These are phyloP conservation scores for Dascyllus trimaculatus DNA, from an alignment of 2,113 vertebrate species.

Conservation along the genomic window DNA sequence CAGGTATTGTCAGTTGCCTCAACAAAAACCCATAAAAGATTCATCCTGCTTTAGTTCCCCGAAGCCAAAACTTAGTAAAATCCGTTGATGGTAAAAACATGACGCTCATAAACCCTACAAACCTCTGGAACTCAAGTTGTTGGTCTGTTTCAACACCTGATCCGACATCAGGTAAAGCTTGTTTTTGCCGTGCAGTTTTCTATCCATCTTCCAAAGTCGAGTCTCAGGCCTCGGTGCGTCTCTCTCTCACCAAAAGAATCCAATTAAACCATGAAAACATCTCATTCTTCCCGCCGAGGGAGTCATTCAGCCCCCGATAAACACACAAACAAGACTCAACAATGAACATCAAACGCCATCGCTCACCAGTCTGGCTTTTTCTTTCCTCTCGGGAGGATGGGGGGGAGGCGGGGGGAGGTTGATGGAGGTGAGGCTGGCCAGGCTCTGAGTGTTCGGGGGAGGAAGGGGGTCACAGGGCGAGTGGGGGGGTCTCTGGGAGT, in stretches of 20 bases:
- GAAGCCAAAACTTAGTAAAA: too few relatives aligned
- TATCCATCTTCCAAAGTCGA: slow-evolving; percentile 6
- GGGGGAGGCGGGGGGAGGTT: background rate
- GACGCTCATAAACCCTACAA: too few relatives aligned
- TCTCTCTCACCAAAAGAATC: slow-evolving; percentile 35
- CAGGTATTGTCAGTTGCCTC: too few relatives aligned
- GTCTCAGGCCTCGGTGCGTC: background rate
- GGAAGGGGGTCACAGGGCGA: slow-evolving; percentile 9
- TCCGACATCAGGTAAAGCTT: too few relatives aligned
- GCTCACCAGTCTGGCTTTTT: slow-evolving; percentile 21
- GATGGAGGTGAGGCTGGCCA: slow-evolving; percentile 6
- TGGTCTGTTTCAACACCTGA: too few relatives aligned
- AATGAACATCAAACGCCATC: slow-evolving; percentile 33
- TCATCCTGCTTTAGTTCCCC: too few relatives aligned
- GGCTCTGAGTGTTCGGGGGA: slow-evolving; percentile 20
- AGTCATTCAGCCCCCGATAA: slow-evolving; percentile 36
- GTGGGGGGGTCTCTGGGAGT: slow-evolving; percentile 28
- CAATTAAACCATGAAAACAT: slow-evolving; percentile 50
- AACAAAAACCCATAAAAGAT: too few relatives aligned
- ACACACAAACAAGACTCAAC: slow-evolving; percentile 56
- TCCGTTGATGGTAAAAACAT: too few relatives aligned
- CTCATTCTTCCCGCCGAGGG: slow-evolving; percentile 34
- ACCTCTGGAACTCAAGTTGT: too few relatives aligned
- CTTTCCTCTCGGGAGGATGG: background rate
- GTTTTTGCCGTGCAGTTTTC: background rate